Evolutionary conservation across 64 coral and sea anemone species (phyloP), one percentile per base, ranked within the genome.

Genomic region (Montipora sp.): DNA sequence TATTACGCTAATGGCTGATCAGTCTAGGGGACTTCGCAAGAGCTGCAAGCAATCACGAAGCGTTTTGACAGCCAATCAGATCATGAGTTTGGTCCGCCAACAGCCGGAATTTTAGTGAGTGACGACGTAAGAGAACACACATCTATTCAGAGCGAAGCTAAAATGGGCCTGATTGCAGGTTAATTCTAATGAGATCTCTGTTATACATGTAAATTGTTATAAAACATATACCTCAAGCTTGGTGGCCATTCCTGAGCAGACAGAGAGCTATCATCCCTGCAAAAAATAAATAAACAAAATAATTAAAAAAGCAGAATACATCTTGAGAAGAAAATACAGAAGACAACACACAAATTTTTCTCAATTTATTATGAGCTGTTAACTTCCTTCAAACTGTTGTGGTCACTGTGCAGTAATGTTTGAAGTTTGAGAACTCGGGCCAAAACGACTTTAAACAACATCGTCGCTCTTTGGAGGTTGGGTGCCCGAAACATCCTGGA

Each of bases 181-280:
- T 36, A 36, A 36, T 36, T 36, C 36, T 36, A 36, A 36, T 36
- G 36, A 36, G 36, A 36, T 36, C 36, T 36, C 36, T 36, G 36
- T 36, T 36, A 36, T 36, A 36, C 36, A 36, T 36, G 36, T 36
- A 36, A 2, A 36, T 36, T 36, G 53, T 72, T 12, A 77, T 5
- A 85, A 27, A 45, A 53, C 10, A 20, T 12, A 24, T 5, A 99
- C 94, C 95, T 99, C 19, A 99, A 85, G 80, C 94, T 99, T 87
- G 89, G 98, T 85, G 98, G 98, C 98, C 98, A 99, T 57, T 99
- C 92, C 27, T 99, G 94, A 3, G 94, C 91, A 58, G 94, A 79
- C 1, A 99, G 80, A n/a, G 90, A n/a, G 7, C 14, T 8, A 48
- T 96, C 92, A 46, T 94, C 87, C 20, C 95, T 99, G 76, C 0